Conservation (phyloP, 2,113 vertebrate genomes). For the Misgurnus mizolepis region DNA sequence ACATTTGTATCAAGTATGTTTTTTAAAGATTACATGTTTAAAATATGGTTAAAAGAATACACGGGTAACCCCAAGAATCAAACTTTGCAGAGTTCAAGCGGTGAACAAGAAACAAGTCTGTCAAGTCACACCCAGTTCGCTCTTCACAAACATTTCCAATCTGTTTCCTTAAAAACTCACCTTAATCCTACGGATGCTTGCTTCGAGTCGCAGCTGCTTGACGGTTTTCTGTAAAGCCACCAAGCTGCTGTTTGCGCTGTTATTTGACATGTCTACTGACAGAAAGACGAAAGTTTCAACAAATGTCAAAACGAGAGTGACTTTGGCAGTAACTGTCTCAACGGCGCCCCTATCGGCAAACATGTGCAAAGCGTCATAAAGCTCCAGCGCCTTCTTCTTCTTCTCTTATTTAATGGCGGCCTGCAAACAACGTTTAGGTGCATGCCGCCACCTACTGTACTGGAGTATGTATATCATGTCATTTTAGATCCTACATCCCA, state of each 20-base stretch:
- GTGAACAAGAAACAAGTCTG: conserved; percentile 31
- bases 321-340: background rate
- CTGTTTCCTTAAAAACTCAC: conserved; percentile 27
- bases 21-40: background rate
- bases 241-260: conserved; percentile 51
- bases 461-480: no score
- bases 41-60: background rate
- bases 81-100: background rate
- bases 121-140: conserved; percentile 44
- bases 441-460: no score
- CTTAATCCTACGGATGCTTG: conserved; percentile 55
- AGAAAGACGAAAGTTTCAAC: conserved; percentile 22
- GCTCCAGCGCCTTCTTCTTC: background rate
- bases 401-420: no score
- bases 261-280: conserved; percentile 55
- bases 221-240: conserved; percentile 54
- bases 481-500: no score
- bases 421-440: no score
- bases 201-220: conserved; percentile 59
- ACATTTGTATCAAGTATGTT: background rate
- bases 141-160: background rate
- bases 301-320: background rate
- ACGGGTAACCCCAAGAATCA: background rate
- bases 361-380: background rate
- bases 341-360: conserved; percentile 4